Percentiles rank a stretch among this genome's conserved stretches.
phyloP scores from a whole-genome alignment of 2,888 invertebrate genomes.

The Ctenicera cuprea region DNA sequence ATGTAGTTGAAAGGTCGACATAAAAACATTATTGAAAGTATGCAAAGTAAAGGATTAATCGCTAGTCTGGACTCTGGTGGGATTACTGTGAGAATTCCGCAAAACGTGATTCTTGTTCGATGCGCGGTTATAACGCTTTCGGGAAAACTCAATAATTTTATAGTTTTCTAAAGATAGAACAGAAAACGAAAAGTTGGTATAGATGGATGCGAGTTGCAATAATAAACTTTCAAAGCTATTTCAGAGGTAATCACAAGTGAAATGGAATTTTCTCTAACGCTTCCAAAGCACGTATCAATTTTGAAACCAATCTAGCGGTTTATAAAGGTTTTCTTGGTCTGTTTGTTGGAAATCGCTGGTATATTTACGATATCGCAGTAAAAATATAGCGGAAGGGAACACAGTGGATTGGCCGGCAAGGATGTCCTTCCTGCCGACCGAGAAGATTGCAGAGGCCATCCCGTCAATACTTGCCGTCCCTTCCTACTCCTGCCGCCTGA shows the following conservation, averaged over 20 bases:
- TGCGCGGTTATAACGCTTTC: not conserved
- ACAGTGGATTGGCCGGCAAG: slow-evolving; percentile 20
- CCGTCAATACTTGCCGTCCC: slow-evolving; percentile 9
- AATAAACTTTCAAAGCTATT: slow-evolving; percentile 51
- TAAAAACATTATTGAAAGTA: no score
- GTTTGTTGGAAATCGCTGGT: slow-evolving; percentile 42
- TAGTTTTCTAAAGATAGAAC: slow-evolving; percentile 6
- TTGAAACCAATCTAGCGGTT: slow-evolving; percentile 49
- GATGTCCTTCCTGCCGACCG: slow-evolving; percentile 22
- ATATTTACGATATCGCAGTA: slow-evolving; percentile 45
- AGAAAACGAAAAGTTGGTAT: slow-evolving; percentile 7
- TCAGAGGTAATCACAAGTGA: slow-evolving; percentile 51
- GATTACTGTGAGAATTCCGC: no score
- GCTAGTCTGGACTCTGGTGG: no score
- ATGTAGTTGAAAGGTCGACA: no score
- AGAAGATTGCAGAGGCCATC: slow-evolving; percentile 23
- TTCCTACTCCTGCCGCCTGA: slow-evolving; percentile 4
- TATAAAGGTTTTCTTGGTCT: slow-evolving; percentile 48
- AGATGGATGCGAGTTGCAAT: slow-evolving; percentile 35
- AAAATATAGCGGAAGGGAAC: slow-evolving; percentile 18
- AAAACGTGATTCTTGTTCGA: no score
- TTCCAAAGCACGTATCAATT: slow-evolving; percentile 48
- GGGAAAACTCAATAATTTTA: not conserved
- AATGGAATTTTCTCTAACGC: slow-evolving; percentile 53
- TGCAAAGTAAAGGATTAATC: no score